Percentiles rank a stretch among this genome's conserved stretches.
Evolutionary conservation across 1,140 invertebrate species (phyloP).

Genomic region (Papilio polytes): DNA sequence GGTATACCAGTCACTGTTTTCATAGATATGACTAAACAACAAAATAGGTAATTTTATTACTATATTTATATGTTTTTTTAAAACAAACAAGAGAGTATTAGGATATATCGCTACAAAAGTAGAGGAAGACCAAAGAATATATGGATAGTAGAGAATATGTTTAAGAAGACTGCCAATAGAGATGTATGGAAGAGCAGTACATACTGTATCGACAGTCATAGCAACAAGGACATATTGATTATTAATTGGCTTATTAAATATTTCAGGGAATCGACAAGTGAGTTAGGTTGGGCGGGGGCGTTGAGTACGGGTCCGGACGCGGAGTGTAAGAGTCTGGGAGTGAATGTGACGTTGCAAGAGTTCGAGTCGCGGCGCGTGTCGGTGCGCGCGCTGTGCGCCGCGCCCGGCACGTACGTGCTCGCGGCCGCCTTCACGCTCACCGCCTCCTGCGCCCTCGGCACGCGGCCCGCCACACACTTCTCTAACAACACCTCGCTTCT

Average conservation of each 20-base stretch:
- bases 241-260: background rate
- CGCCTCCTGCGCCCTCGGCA: constrained; percentile 45
- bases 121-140: no score
- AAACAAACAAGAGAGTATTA: background rate
- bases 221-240: no score
- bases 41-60: constrained; percentile 59
- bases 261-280: constrained; percentile 64
- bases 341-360: constrained; percentile 63
- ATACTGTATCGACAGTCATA: no score
- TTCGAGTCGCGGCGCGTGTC: constrained; percentile 66
- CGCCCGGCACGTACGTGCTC: constrained; percentile 76
- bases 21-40: constrained; percentile 76
- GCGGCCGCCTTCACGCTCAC: constrained; percentile 66
- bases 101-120: no score
- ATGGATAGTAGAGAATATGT: no score
- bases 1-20: constrained; percentile 73
- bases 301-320: constrained; percentile 54
- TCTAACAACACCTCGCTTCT: constrained; percentile 72
- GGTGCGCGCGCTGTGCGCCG: constrained; percentile 70
- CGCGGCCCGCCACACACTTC: constrained; percentile 55
- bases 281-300: constrained; percentile 74
- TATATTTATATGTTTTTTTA: no score
- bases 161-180: no score
- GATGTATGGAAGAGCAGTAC: no score
- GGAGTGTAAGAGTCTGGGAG: constrained; percentile 64